phyloP scores from a whole-genome alignment of 2,888 invertebrate species.

The Archips xylosteana region DNA sequence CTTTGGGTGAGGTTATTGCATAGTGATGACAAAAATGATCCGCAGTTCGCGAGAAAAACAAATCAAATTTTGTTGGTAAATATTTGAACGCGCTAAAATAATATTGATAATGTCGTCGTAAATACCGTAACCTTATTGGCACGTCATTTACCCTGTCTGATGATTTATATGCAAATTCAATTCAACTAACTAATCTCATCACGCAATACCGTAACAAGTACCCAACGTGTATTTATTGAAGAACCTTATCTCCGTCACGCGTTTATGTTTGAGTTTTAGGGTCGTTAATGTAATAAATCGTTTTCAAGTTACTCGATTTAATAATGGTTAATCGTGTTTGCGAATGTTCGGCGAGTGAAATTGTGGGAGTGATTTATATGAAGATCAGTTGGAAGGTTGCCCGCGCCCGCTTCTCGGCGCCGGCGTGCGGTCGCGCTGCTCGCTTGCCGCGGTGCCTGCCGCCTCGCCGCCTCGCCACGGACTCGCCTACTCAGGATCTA shows the following conservation, averaged over 20 bases:
- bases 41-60: constrained; percentile 5
- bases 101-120: constrained; percentile 25
- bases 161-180: constrained; percentile 11
- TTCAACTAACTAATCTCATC: constrained; percentile 18
- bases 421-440: constrained; percentile 31
- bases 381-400: constrained; percentile 71
- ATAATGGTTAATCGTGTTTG: constrained; percentile 74
- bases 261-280: constrained; percentile 43
- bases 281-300: constrained; percentile 53
- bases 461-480: constrained; percentile 8
- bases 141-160: constrained; percentile 13
- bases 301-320: constrained; percentile 65
- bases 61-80: neutral
- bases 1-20: neutral
- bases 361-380: constrained; percentile 73
- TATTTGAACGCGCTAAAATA: constrained; percentile 19
- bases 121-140: neutral
- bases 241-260: constrained; percentile 12
- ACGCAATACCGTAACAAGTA: constrained; percentile 17
- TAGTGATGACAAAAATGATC: constrained; percentile 4
- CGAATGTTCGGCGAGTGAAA: constrained; percentile 64
- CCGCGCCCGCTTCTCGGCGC: constrained; percentile 50
- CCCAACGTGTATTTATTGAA: constrained; percentile 20
- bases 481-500: constrained; percentile 11
- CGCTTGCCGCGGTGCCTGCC: constrained; percentile 18